Conservation (phyloP, 2,888 invertebrate species). For the Sphaeridia pumilis region DNA sequence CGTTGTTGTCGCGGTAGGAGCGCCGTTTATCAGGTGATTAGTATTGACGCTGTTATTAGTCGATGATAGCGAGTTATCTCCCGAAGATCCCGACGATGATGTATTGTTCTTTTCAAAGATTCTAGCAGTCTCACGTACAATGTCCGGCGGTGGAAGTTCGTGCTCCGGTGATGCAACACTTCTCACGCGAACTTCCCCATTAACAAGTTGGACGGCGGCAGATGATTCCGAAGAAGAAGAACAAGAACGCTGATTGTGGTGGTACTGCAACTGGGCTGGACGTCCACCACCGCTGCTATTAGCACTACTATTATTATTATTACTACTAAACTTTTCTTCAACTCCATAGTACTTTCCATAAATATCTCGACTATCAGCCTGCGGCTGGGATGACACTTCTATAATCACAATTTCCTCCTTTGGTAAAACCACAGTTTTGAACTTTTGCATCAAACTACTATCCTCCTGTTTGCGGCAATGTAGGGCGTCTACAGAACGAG, state of each 20-base stretch:
- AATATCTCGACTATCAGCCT: constrained; percentile 13
- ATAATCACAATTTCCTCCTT: constrained; percentile 37
- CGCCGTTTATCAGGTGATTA: constrained; percentile 4
- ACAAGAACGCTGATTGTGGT: constrained; percentile 4
- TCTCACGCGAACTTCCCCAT: constrained; percentile 14
- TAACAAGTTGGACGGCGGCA: neutral
- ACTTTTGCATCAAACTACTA: constrained; percentile 35
- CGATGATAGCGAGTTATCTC: neutral
- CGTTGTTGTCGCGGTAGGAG: neutral
- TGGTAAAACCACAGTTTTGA: constrained; percentile 33
- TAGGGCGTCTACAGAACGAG: constrained; percentile 73
- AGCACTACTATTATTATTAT: neutral
- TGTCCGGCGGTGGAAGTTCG: constrained; percentile 76
- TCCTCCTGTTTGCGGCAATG: constrained; percentile 35
- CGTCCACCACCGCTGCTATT: too few species aligned
- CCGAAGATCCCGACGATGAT: constrained; percentile 16
- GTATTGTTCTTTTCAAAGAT: constrained; percentile 58
- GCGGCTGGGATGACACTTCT: constrained; percentile 33
- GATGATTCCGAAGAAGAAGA: constrained; percentile 1
- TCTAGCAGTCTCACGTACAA: constrained; percentile 71
- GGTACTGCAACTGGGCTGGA: too few species aligned
- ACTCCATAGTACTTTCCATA: constrained; percentile 4
- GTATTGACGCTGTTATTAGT: neutral
- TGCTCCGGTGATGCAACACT: constrained; percentile 43
- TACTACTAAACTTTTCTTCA: constrained; percentile 8